Conservation (phyloP, 2,888 invertebrate species). For the Orthosia incerta region DNA sequence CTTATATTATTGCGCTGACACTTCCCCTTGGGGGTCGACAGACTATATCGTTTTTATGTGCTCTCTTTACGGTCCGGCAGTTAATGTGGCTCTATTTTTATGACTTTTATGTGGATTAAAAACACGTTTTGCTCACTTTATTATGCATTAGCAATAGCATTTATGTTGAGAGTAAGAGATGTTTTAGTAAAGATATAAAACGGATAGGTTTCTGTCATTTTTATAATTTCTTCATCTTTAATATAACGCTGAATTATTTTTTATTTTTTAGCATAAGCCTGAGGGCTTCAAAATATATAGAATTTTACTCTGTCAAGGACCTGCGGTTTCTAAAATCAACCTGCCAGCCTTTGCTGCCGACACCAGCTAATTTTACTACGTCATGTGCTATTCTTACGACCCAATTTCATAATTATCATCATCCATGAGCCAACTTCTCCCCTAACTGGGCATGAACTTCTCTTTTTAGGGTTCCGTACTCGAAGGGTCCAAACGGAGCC, state of each 20-base stretch:
- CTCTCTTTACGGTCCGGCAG: slow-evolving; percentile 53
- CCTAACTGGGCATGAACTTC: no score
- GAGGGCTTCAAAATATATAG: no score
- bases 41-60: slow-evolving; percentile 59
- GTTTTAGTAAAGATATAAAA: slow-evolving; percentile 17
- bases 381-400: no score
- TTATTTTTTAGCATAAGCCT: no score
- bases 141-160: slow-evolving; percentile 23
- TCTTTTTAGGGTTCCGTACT: no score
- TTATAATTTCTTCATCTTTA: background rate
- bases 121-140: slow-evolving; percentile 46
- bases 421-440: no score
- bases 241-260: background rate
- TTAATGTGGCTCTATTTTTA: slow-evolving; percentile 62
- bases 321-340: no score
- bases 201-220: background rate
- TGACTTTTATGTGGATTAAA: slow-evolving; percentile 56
- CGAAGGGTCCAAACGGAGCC: no score
- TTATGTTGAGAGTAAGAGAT: slow-evolving; percentile 13
- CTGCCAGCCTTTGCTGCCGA: no score
- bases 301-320: no score
- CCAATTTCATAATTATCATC: no score
- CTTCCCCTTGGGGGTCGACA: slow-evolving; percentile 57
- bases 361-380: no score
- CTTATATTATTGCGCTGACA: slow-evolving; percentile 57